These are phyloP conservation scores for Melanotaenia boesemani DNA, from an alignment of 2,797 vertebrate genomes.

Conservation along the genomic window DNA sequence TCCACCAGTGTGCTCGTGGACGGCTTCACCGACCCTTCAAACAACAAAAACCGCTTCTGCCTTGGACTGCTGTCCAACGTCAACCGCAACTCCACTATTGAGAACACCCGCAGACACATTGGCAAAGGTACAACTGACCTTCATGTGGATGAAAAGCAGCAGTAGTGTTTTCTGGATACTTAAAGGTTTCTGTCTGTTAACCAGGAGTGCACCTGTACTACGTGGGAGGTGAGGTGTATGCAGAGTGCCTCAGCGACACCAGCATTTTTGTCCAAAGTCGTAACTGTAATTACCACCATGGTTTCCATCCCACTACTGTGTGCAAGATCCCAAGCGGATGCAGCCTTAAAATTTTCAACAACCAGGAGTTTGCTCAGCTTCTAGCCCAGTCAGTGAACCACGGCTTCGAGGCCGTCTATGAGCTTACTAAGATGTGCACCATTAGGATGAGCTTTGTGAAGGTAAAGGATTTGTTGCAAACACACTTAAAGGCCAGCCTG, in stretches of 20 bases:
- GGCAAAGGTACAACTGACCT: slow-evolving; percentile 88
- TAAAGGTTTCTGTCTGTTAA: too few relatives aligned
- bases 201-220: slow-evolving; percentile 97
- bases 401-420: slow-evolving; percentile 97
- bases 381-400: slow-evolving; percentile 97
- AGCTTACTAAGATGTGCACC: slow-evolving; percentile 99
- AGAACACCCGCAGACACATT: slow-evolving; percentile 96
- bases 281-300: slow-evolving; percentile 98
- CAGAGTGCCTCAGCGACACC: slow-evolving; percentile 98
- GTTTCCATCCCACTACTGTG: slow-evolving; percentile 96
- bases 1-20: slow-evolving; percentile 94
- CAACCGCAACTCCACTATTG: slow-evolving; percentile 98
- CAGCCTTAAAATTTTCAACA: slow-evolving; percentile 99
- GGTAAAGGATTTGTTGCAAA: slow-evolving; percentile 73
- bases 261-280: slow-evolving; percentile 99
- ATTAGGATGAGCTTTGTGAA: slow-evolving; percentile 99
- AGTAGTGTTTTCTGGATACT: too few relatives aligned
- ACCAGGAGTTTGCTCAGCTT: slow-evolving; percentile 97
- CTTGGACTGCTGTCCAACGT: slow-evolving; percentile 97
- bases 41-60: slow-evolving; percentile 97
- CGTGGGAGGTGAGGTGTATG: slow-evolving; percentile 95
- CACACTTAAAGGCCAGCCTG: too few relatives aligned
- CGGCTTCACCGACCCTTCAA: slow-evolving; percentile 97
- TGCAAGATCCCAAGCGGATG: slow-evolving; percentile 99
- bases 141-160: too few relatives aligned